Evolutionary conservation across 2,888 invertebrate genomes (phyloP).

Genomic region (Caenorhabditis macrosperma): DNA sequence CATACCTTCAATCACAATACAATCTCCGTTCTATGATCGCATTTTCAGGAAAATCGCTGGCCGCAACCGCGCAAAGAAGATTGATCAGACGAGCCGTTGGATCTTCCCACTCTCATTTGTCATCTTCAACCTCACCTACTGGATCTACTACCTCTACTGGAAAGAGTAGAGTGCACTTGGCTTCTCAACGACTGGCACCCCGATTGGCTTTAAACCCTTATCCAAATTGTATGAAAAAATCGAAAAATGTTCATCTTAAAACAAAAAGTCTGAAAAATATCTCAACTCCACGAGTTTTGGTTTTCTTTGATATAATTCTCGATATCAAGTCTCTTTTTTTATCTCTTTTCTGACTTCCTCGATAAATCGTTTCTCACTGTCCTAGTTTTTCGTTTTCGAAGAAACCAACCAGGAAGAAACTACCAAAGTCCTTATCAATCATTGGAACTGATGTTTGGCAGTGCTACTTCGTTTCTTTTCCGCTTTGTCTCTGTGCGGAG

Average conservation of each 20-base stretch:
- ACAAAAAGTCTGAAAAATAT: constrained; percentile 24
- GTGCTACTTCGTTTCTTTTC: constrained; percentile 29
- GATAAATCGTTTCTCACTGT: constrained; percentile 25
- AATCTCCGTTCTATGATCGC: not conserved
- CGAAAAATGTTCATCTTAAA: not conserved
- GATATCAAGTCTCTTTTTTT: constrained; percentile 21
- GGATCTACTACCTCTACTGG: constrained; percentile 77
- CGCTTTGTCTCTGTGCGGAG: constrained; percentile 2
- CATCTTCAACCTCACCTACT: constrained; percentile 79
- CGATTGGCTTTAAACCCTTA: not conserved
- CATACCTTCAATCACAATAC: not conserved
- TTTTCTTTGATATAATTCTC: constrained; percentile 34
- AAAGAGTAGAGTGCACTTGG: constrained; percentile 64
- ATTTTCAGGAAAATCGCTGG: constrained; percentile 75
- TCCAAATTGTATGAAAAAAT: constrained; percentile 40
- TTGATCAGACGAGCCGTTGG: constrained; percentile 79
- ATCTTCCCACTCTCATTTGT: constrained; percentile 77
- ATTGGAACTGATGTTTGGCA: constrained; percentile 51
- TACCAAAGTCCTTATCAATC: constrained; percentile 24
- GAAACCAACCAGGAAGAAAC: constrained; percentile 30
- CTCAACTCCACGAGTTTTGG: constrained; percentile 47
- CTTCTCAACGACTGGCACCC: no score
- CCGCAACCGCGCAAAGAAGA: constrained; percentile 77
- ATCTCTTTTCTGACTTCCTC: not conserved
- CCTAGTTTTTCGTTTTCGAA: not conserved